Conservation (phyloP, 2,113 vertebrate genomes). For the Pardalotus punctatus region DNA sequence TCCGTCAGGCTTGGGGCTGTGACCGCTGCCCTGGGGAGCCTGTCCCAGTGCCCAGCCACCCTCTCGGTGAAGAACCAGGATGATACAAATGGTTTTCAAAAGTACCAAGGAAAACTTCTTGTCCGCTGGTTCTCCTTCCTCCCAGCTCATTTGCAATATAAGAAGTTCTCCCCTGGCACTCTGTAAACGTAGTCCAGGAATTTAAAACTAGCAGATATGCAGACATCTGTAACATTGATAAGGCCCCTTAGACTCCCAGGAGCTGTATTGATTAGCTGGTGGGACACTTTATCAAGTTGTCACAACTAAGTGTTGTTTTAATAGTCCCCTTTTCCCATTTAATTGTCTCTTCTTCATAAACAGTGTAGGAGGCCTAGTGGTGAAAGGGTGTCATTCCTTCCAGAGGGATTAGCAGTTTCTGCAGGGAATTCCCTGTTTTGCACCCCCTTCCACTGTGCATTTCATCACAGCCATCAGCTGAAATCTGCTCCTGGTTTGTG, state of each 20-base stretch:
- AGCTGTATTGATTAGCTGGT: conserved; percentile 33
- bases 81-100: neutral
- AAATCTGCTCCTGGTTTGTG: neutral
- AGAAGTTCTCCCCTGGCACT: neutral
- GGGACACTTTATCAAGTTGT: conserved; percentile 28
- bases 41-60: neutral
- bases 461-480: neutral
- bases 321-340: conserved; percentile 23
- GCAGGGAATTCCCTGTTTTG: neutral
- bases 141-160: neutral
- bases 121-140: neutral
- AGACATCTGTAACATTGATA: neutral
- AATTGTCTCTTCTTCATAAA: conserved; percentile 24
- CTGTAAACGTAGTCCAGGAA: neutral
- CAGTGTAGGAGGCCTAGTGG: neutral
- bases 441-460: neutral
- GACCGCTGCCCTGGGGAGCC: neutral
- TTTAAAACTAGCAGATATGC: neutral
- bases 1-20: neutral
- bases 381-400: neutral
- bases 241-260: neutral
- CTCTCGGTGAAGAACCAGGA: neutral
- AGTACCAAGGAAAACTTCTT: neutral
- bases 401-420: neutral
- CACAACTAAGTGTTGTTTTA: conserved; percentile 41